These are phyloP conservation scores for Leptarthrus brevirostris DNA, from an alignment of 2,888 invertebrate genomes.

Conservation along the genomic window DNA sequence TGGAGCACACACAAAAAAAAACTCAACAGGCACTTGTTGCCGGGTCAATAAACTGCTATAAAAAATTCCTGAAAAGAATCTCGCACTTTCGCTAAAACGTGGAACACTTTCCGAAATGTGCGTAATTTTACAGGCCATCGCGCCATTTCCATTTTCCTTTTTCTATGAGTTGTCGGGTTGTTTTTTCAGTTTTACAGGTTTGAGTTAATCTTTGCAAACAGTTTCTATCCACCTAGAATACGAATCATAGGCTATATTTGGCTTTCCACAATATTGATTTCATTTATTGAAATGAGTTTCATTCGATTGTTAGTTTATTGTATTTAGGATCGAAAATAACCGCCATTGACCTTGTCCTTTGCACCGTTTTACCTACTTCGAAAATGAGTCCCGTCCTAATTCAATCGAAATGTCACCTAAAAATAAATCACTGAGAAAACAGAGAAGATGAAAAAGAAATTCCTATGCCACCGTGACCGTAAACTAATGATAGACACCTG, in stretches of 20 bases:
- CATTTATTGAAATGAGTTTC: too few species aligned
- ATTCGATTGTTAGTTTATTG: background rate
- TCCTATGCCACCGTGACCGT: conserved; percentile 4
- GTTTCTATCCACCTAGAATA: too few species aligned
- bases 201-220: too few species aligned
- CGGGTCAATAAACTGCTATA: background rate
- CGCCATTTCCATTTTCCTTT: background rate
- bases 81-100: too few species aligned
- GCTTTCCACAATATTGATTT: too few species aligned
- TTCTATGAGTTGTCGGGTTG: too few species aligned
- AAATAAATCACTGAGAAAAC: conserved; percentile 13
- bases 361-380: background rate
- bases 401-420: conserved; percentile 22
- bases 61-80: too few species aligned
- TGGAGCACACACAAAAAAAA: too few species aligned
- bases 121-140: background rate
- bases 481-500: conserved; percentile 13
- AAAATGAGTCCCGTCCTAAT: background rate
- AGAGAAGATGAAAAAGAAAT: conserved; percentile 28
- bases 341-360: conserved; percentile 26
- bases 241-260: too few species aligned
- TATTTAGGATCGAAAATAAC: background rate
- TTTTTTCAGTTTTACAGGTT: too few species aligned
- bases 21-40: conserved; percentile 3
- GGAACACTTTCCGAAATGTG: too few species aligned